These are phyloP conservation scores for Drosophila nasuta DNA, from an alignment of 1,140 invertebrate genomes.

Conservation along the genomic window DNA sequence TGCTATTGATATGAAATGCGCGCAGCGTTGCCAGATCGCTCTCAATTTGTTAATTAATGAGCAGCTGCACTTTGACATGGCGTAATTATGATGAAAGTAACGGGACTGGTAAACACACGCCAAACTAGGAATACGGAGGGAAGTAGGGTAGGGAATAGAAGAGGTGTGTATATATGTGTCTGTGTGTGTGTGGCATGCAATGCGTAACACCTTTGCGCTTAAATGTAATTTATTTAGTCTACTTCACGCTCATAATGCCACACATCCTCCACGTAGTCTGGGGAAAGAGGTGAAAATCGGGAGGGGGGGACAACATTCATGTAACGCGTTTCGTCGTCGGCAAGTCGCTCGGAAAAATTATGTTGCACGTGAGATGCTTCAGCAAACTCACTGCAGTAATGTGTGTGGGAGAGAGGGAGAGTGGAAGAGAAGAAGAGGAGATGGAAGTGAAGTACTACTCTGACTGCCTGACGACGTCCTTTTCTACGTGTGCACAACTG, in stretches of 20 bases:
- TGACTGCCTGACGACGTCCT: slow-evolving; percentile 14
- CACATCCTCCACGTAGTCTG: slow-evolving; percentile 41
- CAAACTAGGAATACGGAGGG: not conserved
- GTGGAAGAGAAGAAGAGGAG: slow-evolving; percentile 3
- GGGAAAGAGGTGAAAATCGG: slow-evolving; percentile 15
- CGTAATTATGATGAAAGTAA: slow-evolving; percentile 43
- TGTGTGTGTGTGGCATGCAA: too few species aligned
- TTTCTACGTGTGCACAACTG: slow-evolving; percentile 56
- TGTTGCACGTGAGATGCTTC: slow-evolving; percentile 84
- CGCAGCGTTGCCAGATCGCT: slow-evolving; percentile 13
- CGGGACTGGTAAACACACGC: slow-evolving; percentile 7
- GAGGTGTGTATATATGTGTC: not conserved
- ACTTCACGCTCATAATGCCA: slow-evolving; percentile 78
- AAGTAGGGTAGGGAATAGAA: not conserved
- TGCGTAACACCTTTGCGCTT: slow-evolving; percentile 71
- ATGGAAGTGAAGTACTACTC: slow-evolving; percentile 9
- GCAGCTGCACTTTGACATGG: slow-evolving; percentile 43
- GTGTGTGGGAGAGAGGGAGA: not conserved
- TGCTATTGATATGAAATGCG: slow-evolving; percentile 3
- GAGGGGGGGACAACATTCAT: slow-evolving; percentile 45
- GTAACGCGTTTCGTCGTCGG: slow-evolving; percentile 69
- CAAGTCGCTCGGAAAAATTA: slow-evolving; percentile 84
- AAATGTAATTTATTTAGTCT: slow-evolving; percentile 83
- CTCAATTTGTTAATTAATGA: slow-evolving; percentile 48
- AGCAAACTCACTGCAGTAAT: slow-evolving; percentile 71